These are phyloP conservation scores for Bombus fervidus DNA, from an alignment of 1,140 invertebrate genomes.

Conservation along the genomic window DNA sequence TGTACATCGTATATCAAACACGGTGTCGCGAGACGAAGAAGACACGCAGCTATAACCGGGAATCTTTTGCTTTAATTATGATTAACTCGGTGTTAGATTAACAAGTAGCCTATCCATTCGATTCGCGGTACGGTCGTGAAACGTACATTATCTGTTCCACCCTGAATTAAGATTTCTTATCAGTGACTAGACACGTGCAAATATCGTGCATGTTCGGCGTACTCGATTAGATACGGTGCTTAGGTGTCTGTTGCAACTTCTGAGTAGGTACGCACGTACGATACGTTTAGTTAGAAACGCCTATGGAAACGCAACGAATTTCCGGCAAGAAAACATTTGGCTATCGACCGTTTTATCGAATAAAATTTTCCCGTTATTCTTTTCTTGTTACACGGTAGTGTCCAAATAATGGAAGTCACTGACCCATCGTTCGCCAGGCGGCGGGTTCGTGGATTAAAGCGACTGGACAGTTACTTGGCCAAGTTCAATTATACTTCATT, in stretches of 20 bases:
- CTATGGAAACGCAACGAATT: no score
- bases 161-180: not conserved
- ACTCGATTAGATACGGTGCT: not conserved
- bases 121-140: constrained; percentile 4
- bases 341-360: no score
- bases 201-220: not conserved
- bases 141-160: not conserved
- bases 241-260: not conserved
- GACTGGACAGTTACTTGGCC: constrained; percentile 59
- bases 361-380: no score
- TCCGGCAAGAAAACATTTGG: no score
- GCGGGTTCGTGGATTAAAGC: constrained; percentile 51
- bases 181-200: not conserved
- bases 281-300: no score
- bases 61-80: constrained; percentile 45
- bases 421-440: constrained; percentile 39
- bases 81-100: constrained; percentile 43
- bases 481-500: constrained; percentile 66
- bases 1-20: constrained; percentile 22
- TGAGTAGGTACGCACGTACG: no score
- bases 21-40: not conserved
- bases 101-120: constrained; percentile 58
- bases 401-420: constrained; percentile 39
- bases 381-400: no score
- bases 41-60: not conserved